Conservation (phyloP, 2,797 vertebrate species). For the Hephaestus fuliginosus region DNA sequence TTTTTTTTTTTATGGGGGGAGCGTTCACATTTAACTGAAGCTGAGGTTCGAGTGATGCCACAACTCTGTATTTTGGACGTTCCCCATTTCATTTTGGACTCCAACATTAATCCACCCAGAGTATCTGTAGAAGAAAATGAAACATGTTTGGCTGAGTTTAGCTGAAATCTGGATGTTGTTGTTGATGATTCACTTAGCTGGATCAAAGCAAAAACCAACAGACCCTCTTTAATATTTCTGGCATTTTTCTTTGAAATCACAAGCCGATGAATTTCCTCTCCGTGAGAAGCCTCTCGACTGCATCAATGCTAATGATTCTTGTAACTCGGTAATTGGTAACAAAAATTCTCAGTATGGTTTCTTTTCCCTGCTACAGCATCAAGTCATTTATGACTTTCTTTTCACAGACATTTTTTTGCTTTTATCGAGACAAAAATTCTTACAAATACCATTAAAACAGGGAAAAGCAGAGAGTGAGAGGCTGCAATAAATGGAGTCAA, state of each 20-base stretch:
- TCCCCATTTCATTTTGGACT: neutral
- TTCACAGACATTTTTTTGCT: neutral
- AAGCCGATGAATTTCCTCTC: slow-evolving; percentile 11
- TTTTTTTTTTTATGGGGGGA: neutral
- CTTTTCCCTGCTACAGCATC: neutral
- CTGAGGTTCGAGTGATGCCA: neutral
- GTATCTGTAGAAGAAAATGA: neutral
- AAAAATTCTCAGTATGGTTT: slow-evolving; percentile 18
- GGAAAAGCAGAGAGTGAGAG: neutral
- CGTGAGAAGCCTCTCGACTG: neutral
- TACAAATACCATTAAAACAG: neutral
- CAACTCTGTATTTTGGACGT: neutral
- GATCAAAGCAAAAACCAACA: slow-evolving; percentile 30
- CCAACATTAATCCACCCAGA: neutral
- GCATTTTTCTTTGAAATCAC: slow-evolving; percentile 29
- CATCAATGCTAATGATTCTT: neutral
- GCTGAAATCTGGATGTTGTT: slow-evolving; percentile 1
- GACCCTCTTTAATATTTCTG: slow-evolving; percentile 10
- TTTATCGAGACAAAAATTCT: neutral
- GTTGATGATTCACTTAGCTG: neutral
- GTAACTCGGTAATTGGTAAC: slow-evolving; percentile 26
- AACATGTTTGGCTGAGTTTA: neutral
- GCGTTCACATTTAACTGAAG: neutral
- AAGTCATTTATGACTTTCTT: neutral
- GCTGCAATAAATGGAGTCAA: neutral